Base-by-base conservation (phyloP, 2,888 invertebrate species). In the Hofmannophila pseudospretella region DNA sequence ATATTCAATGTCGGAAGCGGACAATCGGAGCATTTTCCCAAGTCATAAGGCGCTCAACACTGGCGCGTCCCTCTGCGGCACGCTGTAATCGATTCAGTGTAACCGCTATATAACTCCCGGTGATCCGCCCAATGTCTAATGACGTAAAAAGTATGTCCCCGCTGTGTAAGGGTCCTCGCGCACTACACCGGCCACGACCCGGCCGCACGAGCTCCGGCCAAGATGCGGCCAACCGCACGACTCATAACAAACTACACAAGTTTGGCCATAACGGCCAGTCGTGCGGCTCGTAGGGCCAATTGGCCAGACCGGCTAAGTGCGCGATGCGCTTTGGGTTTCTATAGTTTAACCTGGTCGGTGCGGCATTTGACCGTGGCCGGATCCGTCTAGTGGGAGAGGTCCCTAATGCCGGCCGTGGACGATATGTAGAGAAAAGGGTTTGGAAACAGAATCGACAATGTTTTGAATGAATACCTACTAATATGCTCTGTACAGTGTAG, bases 71-170 rank as follows among this genome's bases (percentile, higher is more conserved):
- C 39, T 34, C 37, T 16, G 39, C 32, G 23, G 5, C 22, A 13
- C 7, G 60, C 66, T 67, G 59, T 76, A 75, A 80, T 80, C 77
- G 75, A 79, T 77, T 71, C 61, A 61, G 58, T 60, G 61, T 66
- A 64, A 69, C 78, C 74, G 59, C 76, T 54, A 57, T 65, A 74
- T n/a, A 38, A 23, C 35, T 64, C 59, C 61, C 46, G 58, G 58
- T 71, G 73, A 76, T 76, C 79, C 73, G 52, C 58, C 64, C 67
- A 64, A 73, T 68, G 71, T 80, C 82, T 85, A 82, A 84, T 81
- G 81, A 84, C 80, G 72, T 82, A 82, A 85, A 85, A 84, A 84
- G 80, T 82, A 82, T 80, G 82, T 84, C 81, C 81, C 79, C 69
- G 68, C 65, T 59, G 52, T 61, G 67, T 75, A 23, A n/a, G n/a